These are phyloP conservation scores for Caenorhabditis japonica DNA, from an alignment of 2,888 invertebrate species.

Conservation along the genomic window DNA sequence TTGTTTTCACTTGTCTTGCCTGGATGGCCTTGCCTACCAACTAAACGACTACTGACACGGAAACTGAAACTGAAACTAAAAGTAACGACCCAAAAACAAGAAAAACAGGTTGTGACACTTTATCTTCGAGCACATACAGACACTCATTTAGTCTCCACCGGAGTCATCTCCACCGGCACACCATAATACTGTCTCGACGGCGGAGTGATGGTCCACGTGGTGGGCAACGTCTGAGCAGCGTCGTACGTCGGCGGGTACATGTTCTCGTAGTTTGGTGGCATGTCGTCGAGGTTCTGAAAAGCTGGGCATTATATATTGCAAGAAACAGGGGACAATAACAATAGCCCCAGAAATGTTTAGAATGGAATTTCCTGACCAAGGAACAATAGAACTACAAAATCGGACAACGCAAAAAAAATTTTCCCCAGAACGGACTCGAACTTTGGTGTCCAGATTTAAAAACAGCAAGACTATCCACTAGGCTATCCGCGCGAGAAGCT, in stretches of 20 bases:
- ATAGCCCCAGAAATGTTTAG: too few species aligned
- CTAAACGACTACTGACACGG: slow-evolving; percentile 33
- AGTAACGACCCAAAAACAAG: slow-evolving; percentile 25
- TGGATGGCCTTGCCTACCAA: too few species aligned
- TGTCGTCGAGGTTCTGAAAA: slow-evolving; percentile 33
- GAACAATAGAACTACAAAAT: too few species aligned
- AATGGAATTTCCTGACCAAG: too few species aligned
- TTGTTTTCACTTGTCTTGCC: too few species aligned
- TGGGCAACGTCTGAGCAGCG: slow-evolving; percentile 10
- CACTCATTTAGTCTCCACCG: slow-evolving; percentile 32
- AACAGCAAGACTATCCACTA: too few species aligned
- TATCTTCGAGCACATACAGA: slow-evolving; percentile 10
- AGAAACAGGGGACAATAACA: too few species aligned
- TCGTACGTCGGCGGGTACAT: slow-evolving; percentile 30
- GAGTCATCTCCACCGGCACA: slow-evolving; percentile 30
- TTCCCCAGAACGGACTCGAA: slow-evolving; percentile 71
- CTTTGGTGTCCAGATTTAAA: too few species aligned
- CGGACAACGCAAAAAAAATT: neutral
- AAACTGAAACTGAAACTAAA: slow-evolving; percentile 34
- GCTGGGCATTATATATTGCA: too few species aligned
- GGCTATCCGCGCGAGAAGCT: too few species aligned
- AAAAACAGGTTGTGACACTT: slow-evolving; percentile 43
- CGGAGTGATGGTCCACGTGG: slow-evolving; percentile 27
- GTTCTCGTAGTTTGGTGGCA: slow-evolving; percentile 27
- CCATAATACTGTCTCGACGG: slow-evolving; percentile 27